Evolutionary conservation across 2,113 vertebrate species (phyloP).

Genomic region (Crotalus tigris): DNA sequence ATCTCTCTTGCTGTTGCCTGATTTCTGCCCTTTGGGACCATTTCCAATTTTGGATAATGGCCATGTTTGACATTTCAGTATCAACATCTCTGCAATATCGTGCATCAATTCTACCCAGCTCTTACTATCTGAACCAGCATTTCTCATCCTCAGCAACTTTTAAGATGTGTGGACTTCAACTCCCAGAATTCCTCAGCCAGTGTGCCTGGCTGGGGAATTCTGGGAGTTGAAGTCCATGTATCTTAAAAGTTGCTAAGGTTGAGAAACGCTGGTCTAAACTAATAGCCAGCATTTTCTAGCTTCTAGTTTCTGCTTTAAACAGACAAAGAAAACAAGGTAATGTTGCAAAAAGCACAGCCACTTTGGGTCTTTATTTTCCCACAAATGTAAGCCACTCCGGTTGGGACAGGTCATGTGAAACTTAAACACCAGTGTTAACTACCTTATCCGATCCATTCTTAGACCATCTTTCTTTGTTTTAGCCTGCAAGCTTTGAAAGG

Average conservation of each 20-base stretch:
- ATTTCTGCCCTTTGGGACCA: neutral
- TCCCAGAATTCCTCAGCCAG: neutral
- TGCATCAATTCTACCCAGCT: neutral
- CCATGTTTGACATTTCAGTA: neutral
- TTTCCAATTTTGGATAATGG: neutral
- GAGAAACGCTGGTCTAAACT: neutral
- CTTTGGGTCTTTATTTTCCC: slow-evolving; percentile 12
- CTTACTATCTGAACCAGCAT: neutral
- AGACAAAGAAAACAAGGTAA: neutral
- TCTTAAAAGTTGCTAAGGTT: neutral
- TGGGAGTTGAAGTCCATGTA: neutral
- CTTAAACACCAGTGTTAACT: neutral
- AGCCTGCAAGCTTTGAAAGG: neutral
- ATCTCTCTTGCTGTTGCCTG: neutral
- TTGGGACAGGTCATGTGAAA: neutral
- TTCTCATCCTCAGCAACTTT: neutral
- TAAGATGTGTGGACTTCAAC: neutral
- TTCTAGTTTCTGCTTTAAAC: neutral
- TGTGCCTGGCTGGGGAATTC: neutral
- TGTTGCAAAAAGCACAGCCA: neutral
- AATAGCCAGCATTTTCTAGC: neutral
- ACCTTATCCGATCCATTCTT: neutral
- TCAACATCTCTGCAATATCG: neutral
- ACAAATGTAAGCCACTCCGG: neutral
- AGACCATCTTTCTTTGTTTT: neutral